phyloP scores from a whole-genome alignment of 2,888 invertebrate genomes.

The Lydus trimaculatus region DNA sequence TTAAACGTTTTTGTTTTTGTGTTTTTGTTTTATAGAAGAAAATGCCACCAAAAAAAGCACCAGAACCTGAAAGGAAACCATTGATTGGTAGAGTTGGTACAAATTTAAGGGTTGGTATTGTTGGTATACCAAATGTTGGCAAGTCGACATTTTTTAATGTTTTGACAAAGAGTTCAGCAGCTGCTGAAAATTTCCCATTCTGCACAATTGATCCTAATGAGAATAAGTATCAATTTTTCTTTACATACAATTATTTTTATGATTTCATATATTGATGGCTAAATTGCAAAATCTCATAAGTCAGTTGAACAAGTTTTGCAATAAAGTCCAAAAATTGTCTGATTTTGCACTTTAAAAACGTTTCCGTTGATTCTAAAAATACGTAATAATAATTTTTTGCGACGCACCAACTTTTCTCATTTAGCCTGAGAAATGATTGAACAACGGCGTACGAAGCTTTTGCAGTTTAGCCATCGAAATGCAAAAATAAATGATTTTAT shows the following conservation, averaged over 20 bases:
- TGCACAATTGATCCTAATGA: slow-evolving; percentile 99
- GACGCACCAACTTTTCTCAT: too few species aligned
- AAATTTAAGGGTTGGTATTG: slow-evolving; percentile 95
- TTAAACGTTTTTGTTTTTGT: not conserved
- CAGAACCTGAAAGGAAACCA: slow-evolving; percentile 87
- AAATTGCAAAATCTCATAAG: too few species aligned
- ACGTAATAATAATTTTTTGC: too few species aligned
- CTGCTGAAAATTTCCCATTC: slow-evolving; percentile 99
- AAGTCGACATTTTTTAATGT: slow-evolving; percentile 99
- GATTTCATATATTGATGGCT: too few species aligned
- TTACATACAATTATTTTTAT: not conserved
- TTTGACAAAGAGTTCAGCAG: slow-evolving; percentile 94
- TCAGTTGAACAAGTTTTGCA: too few species aligned
- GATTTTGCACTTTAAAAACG: too few species aligned
- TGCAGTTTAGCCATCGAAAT: too few species aligned
- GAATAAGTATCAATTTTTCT: slow-evolving; percentile 77
- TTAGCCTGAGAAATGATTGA: too few species aligned
- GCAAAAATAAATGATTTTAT: too few species aligned
- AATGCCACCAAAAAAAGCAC: slow-evolving; percentile 90
- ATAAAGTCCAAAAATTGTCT: too few species aligned
- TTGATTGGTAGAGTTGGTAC: slow-evolving; percentile 95
- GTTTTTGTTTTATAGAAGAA: not conserved
- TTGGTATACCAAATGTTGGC: slow-evolving; percentile 97
- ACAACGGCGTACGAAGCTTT: too few species aligned
- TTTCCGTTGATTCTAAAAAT: too few species aligned